A percentile compares a stretch with the other conserved stretches of the same genome.
These are phyloP conservation scores for Novumbra hubbsi DNA, from an alignment of 2,797 vertebrate genomes.

Conservation along the genomic window DNA sequence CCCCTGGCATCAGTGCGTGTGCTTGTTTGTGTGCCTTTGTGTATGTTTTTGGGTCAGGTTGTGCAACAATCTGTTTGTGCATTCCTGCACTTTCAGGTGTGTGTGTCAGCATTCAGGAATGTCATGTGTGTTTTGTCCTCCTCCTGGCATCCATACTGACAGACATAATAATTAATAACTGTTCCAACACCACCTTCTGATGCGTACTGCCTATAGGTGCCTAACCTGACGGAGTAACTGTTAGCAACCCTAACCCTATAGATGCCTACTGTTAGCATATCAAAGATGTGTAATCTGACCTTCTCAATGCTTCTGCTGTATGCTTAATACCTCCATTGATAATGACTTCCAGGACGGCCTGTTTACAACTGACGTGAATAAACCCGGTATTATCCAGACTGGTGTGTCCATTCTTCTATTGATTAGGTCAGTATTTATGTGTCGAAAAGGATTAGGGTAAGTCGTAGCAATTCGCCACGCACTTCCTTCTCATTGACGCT, in stretches of 20 bases:
- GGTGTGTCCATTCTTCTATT: neutral
- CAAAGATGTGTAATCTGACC: too few relatives aligned
- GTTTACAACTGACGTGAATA: neutral
- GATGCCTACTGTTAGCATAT: too few relatives aligned
- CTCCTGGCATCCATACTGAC: too few relatives aligned
- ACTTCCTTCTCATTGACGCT: conserved; percentile 3
- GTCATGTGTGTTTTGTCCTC: neutral
- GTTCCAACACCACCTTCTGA: too few relatives aligned
- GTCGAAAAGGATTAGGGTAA: too few relatives aligned
- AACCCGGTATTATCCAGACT: neutral
- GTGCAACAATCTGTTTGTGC: neutral
- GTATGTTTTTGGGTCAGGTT: conserved; percentile 4
- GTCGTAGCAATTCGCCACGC: neutral
- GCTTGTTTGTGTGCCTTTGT: conserved; percentile 11
- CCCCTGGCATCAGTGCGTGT: neutral
- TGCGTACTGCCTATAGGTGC: too few relatives aligned
- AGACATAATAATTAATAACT: too few relatives aligned
- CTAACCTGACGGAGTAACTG: too few relatives aligned
- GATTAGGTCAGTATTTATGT: too few relatives aligned
- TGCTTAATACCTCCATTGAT: too few relatives aligned
- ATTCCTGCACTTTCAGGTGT: neutral
- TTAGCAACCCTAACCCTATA: too few relatives aligned
- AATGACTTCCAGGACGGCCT: neutral
- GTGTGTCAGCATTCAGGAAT: neutral
- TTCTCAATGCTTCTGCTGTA: too few relatives aligned